phyloP scores from a whole-genome alignment of 2,797 vertebrate genomes.

The Microctenopoma steveboyesi region DNA sequence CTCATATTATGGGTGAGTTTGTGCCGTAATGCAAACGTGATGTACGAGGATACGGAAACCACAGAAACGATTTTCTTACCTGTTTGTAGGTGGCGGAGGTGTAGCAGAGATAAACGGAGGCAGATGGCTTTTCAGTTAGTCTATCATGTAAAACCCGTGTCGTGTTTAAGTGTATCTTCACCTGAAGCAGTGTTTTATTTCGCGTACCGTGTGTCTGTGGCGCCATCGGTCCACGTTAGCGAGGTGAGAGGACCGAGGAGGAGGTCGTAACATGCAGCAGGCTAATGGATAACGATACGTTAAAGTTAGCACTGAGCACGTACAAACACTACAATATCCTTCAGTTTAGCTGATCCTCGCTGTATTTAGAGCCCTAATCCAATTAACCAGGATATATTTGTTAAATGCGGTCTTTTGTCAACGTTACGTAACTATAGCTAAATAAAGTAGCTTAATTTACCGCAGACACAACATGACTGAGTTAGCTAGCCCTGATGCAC shows the following conservation, averaged over 20 bases:
- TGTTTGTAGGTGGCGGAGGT: constrained; percentile 59
- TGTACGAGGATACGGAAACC: neutral
- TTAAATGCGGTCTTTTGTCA: constrained; percentile 32
- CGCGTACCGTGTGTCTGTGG: no score
- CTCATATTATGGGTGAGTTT: constrained; percentile 94
- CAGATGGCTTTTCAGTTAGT: no score
- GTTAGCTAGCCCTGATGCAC: neutral
- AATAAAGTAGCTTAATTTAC: neutral
- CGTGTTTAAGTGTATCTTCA: neutral
- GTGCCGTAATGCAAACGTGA: neutral
- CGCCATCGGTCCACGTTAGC: neutral
- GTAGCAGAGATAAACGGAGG: constrained; percentile 5
- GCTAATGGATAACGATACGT: neutral
- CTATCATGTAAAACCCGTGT: neutral
- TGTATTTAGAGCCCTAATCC: constrained; percentile 61
- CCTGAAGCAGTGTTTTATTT: neutral
- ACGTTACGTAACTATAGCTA: constrained; percentile 17
- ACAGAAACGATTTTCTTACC: constrained; percentile 53
- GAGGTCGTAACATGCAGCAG: neutral
- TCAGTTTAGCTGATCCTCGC: constrained; percentile 24
- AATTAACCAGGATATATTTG: constrained; percentile 54
- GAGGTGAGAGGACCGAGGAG: neutral
- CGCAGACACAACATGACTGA: neutral
- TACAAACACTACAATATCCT: constrained; percentile 12
- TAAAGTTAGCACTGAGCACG: constrained; percentile 21